Evolutionary conservation across 2,888 invertebrate species (phyloP), one percentile per base, ranked within the genome.

Genomic region (Melanophora roralis): DNA sequence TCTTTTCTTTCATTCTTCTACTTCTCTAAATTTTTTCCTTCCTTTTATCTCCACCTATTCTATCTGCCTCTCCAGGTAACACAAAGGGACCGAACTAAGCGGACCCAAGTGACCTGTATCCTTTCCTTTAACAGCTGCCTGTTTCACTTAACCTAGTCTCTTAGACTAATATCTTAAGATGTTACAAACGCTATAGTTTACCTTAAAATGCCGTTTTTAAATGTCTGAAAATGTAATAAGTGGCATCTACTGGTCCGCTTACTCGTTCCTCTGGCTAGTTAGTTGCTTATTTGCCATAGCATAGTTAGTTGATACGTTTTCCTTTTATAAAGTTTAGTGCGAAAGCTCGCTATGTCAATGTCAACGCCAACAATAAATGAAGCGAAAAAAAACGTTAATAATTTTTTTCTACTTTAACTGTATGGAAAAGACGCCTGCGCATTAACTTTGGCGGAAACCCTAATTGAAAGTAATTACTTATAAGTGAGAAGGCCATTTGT

Each of bases 391-490:
- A n/a, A n/a, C n/a, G 59, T 45, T 51, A 64, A 45, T 38, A n/a
- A 32, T 49, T 51, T 68, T 60, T 27, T 62, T 79, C 67, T 40
- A 47, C 55, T 49, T 53, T 21, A 67, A 67, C 14, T 55, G 32
- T 49, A 53, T 36, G 82, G 75, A 60, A 77, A 62, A 76, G 78
- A 86, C 84, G 86, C 85, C 83, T 85, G 88, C 85, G 85, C 86
- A 84, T 80, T 82, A 77, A 74, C 47, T 68, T 71, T 82, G 81
- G 78, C 75, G 81, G 77, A 80, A 77, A 81, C 78, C 82, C 81
- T 87, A 88, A 87, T 87, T 88, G 88, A 87, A 88, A 87, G 88
- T 86, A 88, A 88, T 88, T 87, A 88, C 88, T 87, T 87, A 86
- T 85, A 86, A 86, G 85, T 85, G 84, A 83, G 81, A 81, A 81